Conservation (phyloP, 1,140 invertebrate genomes). For the Anastatus disparis region DNA sequence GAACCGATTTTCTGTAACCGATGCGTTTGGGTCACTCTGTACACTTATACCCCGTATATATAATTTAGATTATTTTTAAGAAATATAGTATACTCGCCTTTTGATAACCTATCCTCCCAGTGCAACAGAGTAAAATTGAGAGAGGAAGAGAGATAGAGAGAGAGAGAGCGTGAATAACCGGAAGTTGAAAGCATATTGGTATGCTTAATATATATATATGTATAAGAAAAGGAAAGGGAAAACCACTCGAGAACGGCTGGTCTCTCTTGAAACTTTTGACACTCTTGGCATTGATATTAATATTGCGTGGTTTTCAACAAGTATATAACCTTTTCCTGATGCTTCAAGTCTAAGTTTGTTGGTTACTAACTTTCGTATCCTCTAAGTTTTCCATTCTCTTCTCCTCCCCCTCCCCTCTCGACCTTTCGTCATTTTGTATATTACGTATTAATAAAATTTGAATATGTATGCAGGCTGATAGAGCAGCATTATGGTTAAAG, state of each 20-base stretch:
- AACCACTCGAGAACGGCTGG: conserved; percentile 16
- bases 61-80: no score
- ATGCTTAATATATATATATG: no score
- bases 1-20: no score
- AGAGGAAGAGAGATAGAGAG: background rate
- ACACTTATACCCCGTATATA: background rate
- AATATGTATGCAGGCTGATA: no score
- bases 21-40: background rate
- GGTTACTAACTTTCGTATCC: no score
- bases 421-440: no score
- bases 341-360: conserved; percentile 36
- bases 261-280: conserved; percentile 50
- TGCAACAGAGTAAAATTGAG: background rate
- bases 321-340: conserved; percentile 26
- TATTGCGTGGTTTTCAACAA: conserved; percentile 49
- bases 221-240: background rate
- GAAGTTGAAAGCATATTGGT: conserved; percentile 1
- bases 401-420: no score
- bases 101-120: background rate
- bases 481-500: no score
- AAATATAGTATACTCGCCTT: background rate
- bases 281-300: conserved; percentile 55
- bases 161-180: background rate
- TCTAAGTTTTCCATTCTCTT: conserved; percentile 8
- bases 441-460: no score